Evolutionary conservation across 2,888 invertebrate species (phyloP), one percentile per base, ranked within the genome.

Genomic region (Galerucella calmariensis): DNA sequence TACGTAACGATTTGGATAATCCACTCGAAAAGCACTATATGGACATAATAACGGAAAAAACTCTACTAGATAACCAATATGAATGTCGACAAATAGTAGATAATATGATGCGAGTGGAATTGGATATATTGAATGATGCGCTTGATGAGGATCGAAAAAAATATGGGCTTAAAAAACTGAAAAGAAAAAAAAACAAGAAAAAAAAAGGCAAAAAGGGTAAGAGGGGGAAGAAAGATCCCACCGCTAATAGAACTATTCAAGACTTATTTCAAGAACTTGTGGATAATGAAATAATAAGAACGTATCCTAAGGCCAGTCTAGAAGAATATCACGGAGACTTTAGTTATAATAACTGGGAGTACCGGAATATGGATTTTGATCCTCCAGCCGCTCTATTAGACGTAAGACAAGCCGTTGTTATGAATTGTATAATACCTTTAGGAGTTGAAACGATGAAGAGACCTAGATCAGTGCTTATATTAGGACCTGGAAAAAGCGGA

Each of bases 261-360:
- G 90, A 90, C 14, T 88, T 95, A 82, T 94, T 94, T 82, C 92
- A 94, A 85, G 91, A 92, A 83, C 88, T 96, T 73, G 92, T 92
- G 5, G 90, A 91, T 81, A 90, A 91, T 80, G 92, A 92, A 8
- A 92, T 96, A 74, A 91, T 95, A 67, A 89, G 87, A 79, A 89
- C 90, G 68, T 92, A 92, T 84, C 92, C 92, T 0, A 87, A 85
- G 68, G 87, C 88, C 0, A 87, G 86, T 0, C 85, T 95, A 67
- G 88, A 90, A 12, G 92, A 94, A 68, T 94, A 90, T 84, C 89
- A 90, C 83, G 95, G 95, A 0, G 94, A 94, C 82, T 90, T 90
- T 74, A 91, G 90, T 75, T 92, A 91, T 83, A 89, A 90, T 35
- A 82, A 81, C 58, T 82, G 79, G 68, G 83, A 82, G 48, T 59